A percentile compares a stretch with the other conserved stretches of the same genome.
Evolutionary conservation across 2,888 invertebrate genomes (phyloP).

Genomic region (Thyatira batis): DNA sequence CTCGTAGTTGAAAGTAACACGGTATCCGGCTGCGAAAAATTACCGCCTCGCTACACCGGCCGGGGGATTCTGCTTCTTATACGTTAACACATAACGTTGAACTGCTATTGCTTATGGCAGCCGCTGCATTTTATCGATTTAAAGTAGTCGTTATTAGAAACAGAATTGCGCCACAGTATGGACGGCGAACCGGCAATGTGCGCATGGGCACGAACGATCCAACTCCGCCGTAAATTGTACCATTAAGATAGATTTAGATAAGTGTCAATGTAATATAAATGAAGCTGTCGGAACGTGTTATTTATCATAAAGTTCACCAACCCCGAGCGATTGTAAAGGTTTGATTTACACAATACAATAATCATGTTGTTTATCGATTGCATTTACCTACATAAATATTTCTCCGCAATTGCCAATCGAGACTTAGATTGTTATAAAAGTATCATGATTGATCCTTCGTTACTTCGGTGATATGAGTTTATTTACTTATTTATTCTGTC

Average conservation of each 20-base stretch:
- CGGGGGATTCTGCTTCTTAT: conserved; percentile 44
- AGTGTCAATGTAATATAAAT: conserved; percentile 32
- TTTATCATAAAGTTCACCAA: conserved; percentile 37
- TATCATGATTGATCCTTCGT: neutral
- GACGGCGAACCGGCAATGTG: conserved; percentile 14
- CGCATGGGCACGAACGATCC: conserved; percentile 16
- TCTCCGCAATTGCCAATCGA: conserved; percentile 6
- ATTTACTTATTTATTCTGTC: too few species aligned
- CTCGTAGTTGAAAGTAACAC: conserved; percentile 77
- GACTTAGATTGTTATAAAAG: neutral
- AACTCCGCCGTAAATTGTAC: conserved; percentile 25
- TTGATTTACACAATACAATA: conserved; percentile 16
- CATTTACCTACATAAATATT: conserved; percentile 14
- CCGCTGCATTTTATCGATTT: conserved; percentile 25
- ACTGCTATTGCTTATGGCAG: conserved; percentile 11
- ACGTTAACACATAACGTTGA: conserved; percentile 25
- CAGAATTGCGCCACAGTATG: conserved; percentile 30
- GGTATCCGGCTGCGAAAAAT: conserved; percentile 79
- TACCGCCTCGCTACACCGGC: conserved; percentile 49
- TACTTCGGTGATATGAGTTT: neutral
- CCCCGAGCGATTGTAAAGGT: conserved; percentile 25
- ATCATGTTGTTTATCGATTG: conserved; percentile 13
- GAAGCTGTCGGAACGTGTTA: conserved; percentile 29
- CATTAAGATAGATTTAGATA: conserved; percentile 36
- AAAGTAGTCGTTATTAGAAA: conserved; percentile 28